These are phyloP conservation scores for Popillia japonica DNA, from an alignment of 1,140 invertebrate species.

Conservation along the genomic window DNA sequence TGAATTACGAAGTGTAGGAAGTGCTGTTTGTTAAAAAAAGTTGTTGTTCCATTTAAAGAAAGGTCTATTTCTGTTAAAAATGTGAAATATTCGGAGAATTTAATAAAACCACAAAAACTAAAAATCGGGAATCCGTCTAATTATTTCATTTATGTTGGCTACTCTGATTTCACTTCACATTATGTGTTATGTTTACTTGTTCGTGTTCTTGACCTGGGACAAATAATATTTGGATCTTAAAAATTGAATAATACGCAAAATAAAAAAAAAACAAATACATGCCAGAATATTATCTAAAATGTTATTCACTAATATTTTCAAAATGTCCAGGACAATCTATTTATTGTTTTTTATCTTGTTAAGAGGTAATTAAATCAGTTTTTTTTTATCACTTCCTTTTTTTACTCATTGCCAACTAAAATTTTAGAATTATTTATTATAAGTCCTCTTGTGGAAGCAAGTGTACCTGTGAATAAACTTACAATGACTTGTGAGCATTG, in stretches of 20 bases:
- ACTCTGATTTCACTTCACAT: slow-evolving; percentile 21
- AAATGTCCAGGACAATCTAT: not conserved
- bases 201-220: slow-evolving; percentile 40
- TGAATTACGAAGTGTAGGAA: not conserved
- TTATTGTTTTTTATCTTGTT: not conserved
- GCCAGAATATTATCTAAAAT: not conserved
- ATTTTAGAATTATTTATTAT: not conserved
- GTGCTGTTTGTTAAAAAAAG: not conserved
- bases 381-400: not conserved
- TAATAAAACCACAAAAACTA: not conserved
- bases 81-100: not conserved
- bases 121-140: not conserved
- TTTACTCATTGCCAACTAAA: not conserved
- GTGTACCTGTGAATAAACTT: not conserved
- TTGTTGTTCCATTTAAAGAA: not conserved
- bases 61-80: not conserved
- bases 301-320: not conserved
- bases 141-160: slow-evolving; percentile 18
- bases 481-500: slow-evolving; percentile 66
- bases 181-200: not conserved
- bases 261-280: not conserved
- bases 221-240: slow-evolving; percentile 9
- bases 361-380: not conserved
- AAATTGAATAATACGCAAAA: slow-evolving; percentile 39
- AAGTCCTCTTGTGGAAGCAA: not conserved